phyloP scores from a whole-genome alignment of 2,797 vertebrate species.

The Falco naumanni region DNA sequence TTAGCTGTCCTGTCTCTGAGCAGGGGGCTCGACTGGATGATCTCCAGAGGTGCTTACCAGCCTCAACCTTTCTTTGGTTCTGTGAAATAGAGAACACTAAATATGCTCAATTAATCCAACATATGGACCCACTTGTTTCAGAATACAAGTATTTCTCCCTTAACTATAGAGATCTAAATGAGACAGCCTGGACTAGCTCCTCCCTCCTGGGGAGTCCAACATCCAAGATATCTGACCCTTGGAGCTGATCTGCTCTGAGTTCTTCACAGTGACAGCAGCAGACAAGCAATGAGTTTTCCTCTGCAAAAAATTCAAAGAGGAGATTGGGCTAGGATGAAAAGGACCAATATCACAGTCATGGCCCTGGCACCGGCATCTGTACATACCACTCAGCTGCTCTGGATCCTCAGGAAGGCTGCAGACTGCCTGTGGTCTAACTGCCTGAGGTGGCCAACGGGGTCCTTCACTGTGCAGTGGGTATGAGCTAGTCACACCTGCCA shows the following conservation, averaged over 20 bases:
- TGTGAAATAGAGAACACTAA: background rate
- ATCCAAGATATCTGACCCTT: background rate
- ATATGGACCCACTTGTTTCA: background rate
- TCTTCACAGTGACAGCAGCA: background rate
- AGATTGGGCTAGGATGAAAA: background rate
- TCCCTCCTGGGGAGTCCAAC: background rate
- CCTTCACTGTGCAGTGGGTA: accelerated
- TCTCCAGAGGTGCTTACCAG: background rate
- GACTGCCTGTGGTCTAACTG: background rate
- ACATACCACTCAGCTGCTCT: background rate
- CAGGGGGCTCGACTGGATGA: background rate
- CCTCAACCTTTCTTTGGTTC: background rate
- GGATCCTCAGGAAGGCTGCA: background rate
- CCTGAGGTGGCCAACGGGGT: background rate
- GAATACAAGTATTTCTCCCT: background rate
- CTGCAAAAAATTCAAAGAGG: background rate
- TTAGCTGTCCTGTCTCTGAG: background rate
- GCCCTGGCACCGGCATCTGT: background rate
- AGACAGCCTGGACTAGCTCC: background rate
- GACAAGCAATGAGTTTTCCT: background rate
- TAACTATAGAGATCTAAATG: background rate
- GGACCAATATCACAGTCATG: background rate
- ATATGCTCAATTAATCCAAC: background rate
- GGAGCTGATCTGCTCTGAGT: background rate
- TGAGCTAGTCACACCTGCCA: background rate